Conservation (phyloP, 1,140 invertebrate genomes). For the Diuraphis noxia region DNA sequence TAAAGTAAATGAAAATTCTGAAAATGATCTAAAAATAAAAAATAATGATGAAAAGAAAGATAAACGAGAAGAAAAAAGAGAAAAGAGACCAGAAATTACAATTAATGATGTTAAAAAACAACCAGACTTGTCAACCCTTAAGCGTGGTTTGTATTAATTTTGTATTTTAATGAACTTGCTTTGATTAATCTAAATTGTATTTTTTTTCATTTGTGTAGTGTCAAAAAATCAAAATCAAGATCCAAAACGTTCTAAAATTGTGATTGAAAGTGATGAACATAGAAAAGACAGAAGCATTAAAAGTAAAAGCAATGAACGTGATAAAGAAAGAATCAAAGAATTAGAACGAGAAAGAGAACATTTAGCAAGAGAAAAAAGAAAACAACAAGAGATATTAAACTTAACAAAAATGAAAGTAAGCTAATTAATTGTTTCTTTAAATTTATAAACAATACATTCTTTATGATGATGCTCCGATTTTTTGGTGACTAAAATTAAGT, state of each 20-base stretch:
- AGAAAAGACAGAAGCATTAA: constrained; percentile 38
- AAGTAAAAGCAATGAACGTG: constrained; percentile 55
- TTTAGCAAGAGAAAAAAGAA: constrained; percentile 42
- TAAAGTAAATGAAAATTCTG: constrained; percentile 58
- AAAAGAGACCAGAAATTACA: constrained; percentile 49
- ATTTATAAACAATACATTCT: neutral
- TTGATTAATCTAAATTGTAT: neutral
- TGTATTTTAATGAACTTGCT: neutral
- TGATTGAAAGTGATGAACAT: constrained; percentile 19
- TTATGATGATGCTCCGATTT: neutral
- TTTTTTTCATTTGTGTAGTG: neutral
- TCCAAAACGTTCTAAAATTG: constrained; percentile 42
- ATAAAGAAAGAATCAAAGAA: constrained; percentile 34
- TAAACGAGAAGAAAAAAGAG: constrained; percentile 58
- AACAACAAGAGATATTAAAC: constrained; percentile 33
- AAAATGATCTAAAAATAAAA: constrained; percentile 59
- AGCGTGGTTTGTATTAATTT: neutral
- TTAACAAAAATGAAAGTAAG: constrained; percentile 39
- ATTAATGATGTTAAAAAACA: constrained; percentile 48
- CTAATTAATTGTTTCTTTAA: neutral
- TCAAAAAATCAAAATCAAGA: constrained; percentile 38
- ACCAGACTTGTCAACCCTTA: neutral
- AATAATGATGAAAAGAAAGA: constrained; percentile 61
- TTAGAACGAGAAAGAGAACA: constrained; percentile 24
- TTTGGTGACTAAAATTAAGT: neutral